Evolutionary conservation across 1,140 invertebrate species (phyloP).

Genomic region (Drosophila subpulchrella): DNA sequence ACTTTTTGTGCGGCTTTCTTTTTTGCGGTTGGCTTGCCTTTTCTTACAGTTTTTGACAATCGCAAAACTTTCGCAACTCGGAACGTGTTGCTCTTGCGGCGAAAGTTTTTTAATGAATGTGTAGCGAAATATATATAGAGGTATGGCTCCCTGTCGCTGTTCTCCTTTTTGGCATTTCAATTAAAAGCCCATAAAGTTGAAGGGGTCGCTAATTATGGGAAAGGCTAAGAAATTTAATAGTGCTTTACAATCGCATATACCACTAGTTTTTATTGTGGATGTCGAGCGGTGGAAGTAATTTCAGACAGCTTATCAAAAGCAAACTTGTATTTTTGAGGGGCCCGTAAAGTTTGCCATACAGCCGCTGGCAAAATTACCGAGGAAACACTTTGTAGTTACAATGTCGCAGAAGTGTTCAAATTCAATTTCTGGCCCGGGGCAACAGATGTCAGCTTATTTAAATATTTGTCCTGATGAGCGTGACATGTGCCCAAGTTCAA

Average conservation of each 20-base stretch:
- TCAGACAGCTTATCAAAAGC: conserved; percentile 12
- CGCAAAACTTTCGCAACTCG: conserved; percentile 55
- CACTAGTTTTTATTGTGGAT: background rate
- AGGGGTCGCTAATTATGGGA: conserved; percentile 25
- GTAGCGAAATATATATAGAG: conserved; percentile 12
- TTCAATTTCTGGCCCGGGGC: background rate
- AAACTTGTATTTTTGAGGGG: background rate
- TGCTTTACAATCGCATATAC: background rate
- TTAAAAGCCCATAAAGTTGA: conserved; percentile 29
- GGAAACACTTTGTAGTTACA: conserved; percentile 31
- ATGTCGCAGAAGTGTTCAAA: background rate
- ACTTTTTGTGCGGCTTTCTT: conserved; percentile 37
- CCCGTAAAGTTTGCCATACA: conserved; percentile 42
- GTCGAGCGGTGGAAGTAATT: conserved; percentile 1
- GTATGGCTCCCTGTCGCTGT: background rate
- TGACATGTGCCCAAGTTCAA: conserved; percentile 39
- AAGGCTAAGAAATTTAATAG: background rate
- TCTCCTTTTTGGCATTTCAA: conserved; percentile 27
- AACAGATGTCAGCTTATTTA: conserved; percentile 43
- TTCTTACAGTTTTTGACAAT: conserved; percentile 77
- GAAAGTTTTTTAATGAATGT: conserved; percentile 73
- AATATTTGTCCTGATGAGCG: conserved; percentile 44
- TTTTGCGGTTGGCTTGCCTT: conserved; percentile 62
- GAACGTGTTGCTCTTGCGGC: conserved; percentile 66
- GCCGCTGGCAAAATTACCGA: conserved; percentile 53